Conservation (phyloP, 37 sponge, comb jelly and placozoan species). For the Agelas oroides region DNA sequence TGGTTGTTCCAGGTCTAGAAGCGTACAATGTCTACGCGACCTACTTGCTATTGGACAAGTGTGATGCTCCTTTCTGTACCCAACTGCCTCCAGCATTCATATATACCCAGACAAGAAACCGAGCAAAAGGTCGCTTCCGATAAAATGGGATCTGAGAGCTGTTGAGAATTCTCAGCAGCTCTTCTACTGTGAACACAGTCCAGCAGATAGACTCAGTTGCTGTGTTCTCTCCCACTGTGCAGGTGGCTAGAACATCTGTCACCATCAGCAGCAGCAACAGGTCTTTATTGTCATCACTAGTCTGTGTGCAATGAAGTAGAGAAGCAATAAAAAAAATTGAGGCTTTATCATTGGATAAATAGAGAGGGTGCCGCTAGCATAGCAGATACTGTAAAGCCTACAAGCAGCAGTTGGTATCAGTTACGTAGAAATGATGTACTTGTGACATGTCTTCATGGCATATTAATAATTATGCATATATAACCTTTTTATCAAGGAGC, state of each 20-base stretch:
- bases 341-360: no score
- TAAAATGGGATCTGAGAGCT: constrained; percentile 10
- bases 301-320: no score
- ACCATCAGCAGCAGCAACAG: constrained; percentile 47
- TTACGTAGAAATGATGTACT: no score
- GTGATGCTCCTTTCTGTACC: constrained; percentile 5
- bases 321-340: no score
- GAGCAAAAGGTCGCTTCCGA: constrained; percentile 68
- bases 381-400: no score
- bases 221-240: constrained; percentile 73
- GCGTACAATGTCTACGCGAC: no score
- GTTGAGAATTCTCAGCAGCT: constrained; percentile 22
- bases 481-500: no score
- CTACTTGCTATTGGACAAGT: constrained; percentile 42
- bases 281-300: background rate
- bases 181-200: constrained; percentile 38
- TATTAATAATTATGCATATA: no score
- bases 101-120: constrained; percentile 83
- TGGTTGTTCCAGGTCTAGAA: no score
- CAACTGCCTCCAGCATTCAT: constrained; percentile 46
- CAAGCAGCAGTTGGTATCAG: no score
- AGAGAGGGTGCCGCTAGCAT: no score
- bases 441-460: no score
- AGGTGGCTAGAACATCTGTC: constrained; percentile 78
- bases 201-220: constrained; percentile 82